These are phyloP conservation scores for Scopus umbretta DNA, from an alignment of 2,113 vertebrate species.

Conservation along the genomic window DNA sequence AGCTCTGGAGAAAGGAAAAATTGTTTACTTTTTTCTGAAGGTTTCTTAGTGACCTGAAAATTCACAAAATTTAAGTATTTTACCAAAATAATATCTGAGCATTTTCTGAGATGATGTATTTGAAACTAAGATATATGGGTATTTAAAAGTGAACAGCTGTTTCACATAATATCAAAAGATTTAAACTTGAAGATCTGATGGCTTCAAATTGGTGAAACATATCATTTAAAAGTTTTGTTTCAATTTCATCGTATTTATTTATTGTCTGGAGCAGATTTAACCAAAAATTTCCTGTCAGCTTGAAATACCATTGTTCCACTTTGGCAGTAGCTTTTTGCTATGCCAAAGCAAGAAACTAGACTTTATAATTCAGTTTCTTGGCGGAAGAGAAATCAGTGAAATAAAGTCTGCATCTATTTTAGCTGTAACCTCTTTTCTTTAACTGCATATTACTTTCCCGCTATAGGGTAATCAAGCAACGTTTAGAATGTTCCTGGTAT, in stretches of 20 bases:
- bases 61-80: neutral
- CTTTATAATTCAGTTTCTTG: neutral
- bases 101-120: neutral
- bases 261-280: neutral
- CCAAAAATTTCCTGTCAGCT: neutral
- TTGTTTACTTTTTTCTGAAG: neutral
- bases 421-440: neutral
- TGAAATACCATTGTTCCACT: neutral
- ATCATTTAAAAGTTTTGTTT: neutral
- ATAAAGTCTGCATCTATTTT: neutral
- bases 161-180: neutral
- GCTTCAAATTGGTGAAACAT: neutral
- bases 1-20: neutral
- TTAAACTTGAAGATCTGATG: neutral
- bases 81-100: neutral
- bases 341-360: neutral
- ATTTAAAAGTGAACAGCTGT: neutral
- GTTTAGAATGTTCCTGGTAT: neutral
- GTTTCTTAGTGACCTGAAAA: neutral
- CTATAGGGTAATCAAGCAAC: accelerated
- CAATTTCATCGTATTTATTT: neutral
- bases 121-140: neutral
- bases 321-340: neutral
- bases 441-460: neutral
- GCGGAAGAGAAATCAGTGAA: neutral